Conservation (phyloP, 64 coral and sea anemone genomes). For the Pocillopora verrucosa region DNA sequence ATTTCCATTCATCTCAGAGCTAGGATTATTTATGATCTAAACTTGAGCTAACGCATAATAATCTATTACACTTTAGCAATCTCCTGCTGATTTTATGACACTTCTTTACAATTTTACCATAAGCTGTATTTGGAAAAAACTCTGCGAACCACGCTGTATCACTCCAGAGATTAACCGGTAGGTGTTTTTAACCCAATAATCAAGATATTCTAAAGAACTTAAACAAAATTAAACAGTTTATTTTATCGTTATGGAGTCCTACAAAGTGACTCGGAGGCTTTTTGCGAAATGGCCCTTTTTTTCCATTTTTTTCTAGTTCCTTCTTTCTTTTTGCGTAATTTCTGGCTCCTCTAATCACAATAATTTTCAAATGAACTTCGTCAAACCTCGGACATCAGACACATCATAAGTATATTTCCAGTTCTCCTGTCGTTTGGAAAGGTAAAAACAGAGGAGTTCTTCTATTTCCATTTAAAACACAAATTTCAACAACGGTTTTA, state of each 20-base stretch:
- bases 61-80: neutral
- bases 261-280: neutral
- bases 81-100: slow-evolving; percentile 8
- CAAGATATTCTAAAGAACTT: neutral
- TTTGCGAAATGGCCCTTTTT: no score
- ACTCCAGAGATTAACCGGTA: no score
- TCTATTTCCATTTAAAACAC: neutral
- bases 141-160: neutral
- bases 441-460: neutral
- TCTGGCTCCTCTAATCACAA: neutral
- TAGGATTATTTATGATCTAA: neutral
- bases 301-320: neutral
- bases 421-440: neutral
- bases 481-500: neutral
- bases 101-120: neutral
- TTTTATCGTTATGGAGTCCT: neutral
- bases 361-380: neutral
- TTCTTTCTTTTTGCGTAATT: neutral
- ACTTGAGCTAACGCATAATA: neutral
- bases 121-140: neutral
- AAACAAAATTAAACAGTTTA: neutral
- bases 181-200: neutral
- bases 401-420: neutral
- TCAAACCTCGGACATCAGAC: neutral
- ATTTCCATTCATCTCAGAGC: neutral